Conservation (phyloP, 2,113 vertebrate species). For the Anarhynchus alexandrinus region DNA sequence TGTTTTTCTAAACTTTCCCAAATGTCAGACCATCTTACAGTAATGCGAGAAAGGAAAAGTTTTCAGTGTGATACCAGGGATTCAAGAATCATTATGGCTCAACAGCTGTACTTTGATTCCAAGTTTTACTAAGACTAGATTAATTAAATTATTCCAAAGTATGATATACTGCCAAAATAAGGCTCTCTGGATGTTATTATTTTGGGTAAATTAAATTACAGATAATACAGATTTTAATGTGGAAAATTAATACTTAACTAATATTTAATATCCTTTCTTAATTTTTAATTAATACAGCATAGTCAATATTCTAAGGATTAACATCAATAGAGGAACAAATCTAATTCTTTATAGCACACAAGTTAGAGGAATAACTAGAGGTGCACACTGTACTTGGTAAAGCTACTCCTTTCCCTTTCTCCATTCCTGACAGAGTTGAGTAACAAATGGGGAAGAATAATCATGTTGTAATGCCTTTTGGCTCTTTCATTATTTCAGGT, state of each 20-base stretch:
- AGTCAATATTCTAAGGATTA: conserved; percentile 51
- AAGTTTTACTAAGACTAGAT: conserved; percentile 43
- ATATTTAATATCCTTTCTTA: conserved; percentile 44
- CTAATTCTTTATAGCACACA: neutral
- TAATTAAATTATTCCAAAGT: conserved; percentile 59
- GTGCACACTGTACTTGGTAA: neutral
- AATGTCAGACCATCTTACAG: neutral
- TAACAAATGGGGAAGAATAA: neutral
- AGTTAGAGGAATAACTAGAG: neutral
- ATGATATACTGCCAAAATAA: conserved; percentile 50
- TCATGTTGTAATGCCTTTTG: neutral
- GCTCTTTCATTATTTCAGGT: neutral
- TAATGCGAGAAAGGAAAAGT: neutral
- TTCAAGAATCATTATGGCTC: conserved; percentile 16
- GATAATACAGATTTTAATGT: conserved; percentile 49
- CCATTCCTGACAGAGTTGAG: neutral
- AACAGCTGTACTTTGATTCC: conserved; percentile 65
- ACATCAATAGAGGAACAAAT: conserved; percentile 20
- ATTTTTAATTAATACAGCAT: conserved; percentile 30
- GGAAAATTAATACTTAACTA: conserved; percentile 37
- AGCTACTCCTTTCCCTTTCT: neutral
- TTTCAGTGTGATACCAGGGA: neutral
- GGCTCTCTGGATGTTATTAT: conserved; percentile 33
- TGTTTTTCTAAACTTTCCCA: neutral
- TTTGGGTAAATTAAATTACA: conserved; percentile 61